Evolutionary conservation across 2,797 vertebrate species (phyloP), one percentile per base, ranked within the genome.

Genomic region (Anomalospiza imberbis): DNA sequence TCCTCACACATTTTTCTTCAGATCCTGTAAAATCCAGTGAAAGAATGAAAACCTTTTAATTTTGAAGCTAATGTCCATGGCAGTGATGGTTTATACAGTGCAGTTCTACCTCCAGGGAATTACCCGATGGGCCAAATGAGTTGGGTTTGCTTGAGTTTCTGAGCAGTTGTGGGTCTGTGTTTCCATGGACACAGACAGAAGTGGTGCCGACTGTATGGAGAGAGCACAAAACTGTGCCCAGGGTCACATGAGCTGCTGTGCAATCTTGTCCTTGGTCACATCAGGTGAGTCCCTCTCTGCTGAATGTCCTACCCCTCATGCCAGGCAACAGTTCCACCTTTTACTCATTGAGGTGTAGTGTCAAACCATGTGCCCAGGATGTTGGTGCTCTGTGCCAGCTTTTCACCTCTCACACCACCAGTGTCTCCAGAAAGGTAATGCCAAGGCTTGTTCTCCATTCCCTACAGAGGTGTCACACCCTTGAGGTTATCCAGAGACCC

Each of bases 221-320:
- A 84, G 58, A 68, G 70, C 24, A 89, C 82, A 73, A 55, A 85
- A 32, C 66, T 13, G 9, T 71, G 50, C 34, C 47, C 7, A 72
- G 15, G 36, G 19, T 16, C n/a, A 71, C 45, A 58, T 28, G 75
- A 70, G 32, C 42, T 45, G 73, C 51, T 9, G 1, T 25, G 15
- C 40, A 17, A 13, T 12, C 68, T 74, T 51, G 19, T 62, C 63
- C 63, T 62, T 29, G 28, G 44, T 70, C 55, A 62, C 68, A 40
- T 20, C 44, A 74, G n/a, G 31, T 0, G 0, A 57, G 26, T 82
- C 40, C 40, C 4, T 58, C 65, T 62, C 31, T 44, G 32, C 29
- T 25, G 26, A 68, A 67, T 28, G 53, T 42, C 20, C 54, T 38
- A 17, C 47, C 9, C 12, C 18, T 61, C 45, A 12, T 19, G 31